Percentiles rank a stretch among this genome's conserved stretches.
phyloP scores from a whole-genome alignment of 1,140 invertebrate species.

The Drosophila fuyamai region DNA sequence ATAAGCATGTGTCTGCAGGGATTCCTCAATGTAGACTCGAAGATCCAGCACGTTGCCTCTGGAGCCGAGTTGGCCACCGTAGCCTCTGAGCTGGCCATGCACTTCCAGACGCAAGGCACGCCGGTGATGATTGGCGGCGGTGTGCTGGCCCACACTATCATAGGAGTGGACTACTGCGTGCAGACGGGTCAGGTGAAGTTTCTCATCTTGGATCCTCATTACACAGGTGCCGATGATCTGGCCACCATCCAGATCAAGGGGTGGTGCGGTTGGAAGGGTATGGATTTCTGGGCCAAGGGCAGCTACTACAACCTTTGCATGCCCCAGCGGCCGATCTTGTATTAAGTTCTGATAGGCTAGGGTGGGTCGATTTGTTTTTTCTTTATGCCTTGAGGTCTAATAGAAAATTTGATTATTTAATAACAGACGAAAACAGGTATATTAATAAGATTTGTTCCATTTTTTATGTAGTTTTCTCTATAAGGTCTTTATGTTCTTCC shows the following conservation, averaged over 20 bases:
- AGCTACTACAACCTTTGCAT: constrained; percentile 98
- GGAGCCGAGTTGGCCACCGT: constrained; percentile 93
- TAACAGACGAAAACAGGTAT: too few relatives aligned
- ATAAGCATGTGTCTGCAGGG: constrained; percentile 96
- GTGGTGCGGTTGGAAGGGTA: constrained; percentile 97
- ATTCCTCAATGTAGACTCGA: constrained; percentile 91
- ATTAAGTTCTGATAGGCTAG: constrained; percentile 73
- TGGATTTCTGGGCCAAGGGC: constrained; percentile 95
- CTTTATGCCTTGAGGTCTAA: not conserved
- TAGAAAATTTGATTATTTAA: not conserved
- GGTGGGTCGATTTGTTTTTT: constrained; percentile 5
- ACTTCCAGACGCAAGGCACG: constrained; percentile 97
- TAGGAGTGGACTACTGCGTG: constrained; percentile 96
- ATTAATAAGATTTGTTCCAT: too few relatives aligned
- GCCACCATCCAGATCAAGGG: constrained; percentile 91
- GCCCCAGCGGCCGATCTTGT: constrained; percentile 89
- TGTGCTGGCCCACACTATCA: constrained; percentile 98
- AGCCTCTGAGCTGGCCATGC: constrained; percentile 92
- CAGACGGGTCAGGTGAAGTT: constrained; percentile 92
- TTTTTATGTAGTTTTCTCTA: too few relatives aligned
- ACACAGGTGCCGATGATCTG: constrained; percentile 93
- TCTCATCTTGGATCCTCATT: constrained; percentile 99
- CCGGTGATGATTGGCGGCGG: constrained; percentile 99
- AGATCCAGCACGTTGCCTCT: constrained; percentile 93
- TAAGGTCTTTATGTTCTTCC: too few relatives aligned